Base-by-base conservation (phyloP, 92 coral and sea anemone genomes). In the Palythoa grandiflora region DNA sequence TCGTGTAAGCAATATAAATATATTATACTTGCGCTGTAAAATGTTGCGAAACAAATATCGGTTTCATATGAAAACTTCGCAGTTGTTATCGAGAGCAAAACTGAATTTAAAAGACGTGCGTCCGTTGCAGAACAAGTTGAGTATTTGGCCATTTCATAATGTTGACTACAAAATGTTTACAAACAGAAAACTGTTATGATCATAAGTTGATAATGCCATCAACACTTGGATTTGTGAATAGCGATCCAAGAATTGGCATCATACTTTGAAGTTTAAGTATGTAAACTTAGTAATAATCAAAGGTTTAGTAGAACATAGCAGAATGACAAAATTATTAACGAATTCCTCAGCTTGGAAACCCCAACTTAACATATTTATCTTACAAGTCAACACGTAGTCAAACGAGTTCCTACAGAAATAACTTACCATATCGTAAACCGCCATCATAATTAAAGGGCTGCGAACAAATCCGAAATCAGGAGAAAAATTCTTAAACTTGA, bases 381-480 rank as follows among this genome's bases (percentile, higher is more conserved):
- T 20, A 35, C 38, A n/a, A 70, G 4, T 63, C 3, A 61, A 36
- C 38, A 36, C 47, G 7, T 7, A 28, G 74, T 13, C 17, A 59
- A 17, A 59, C 65, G 65, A 59, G 6, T 11, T 13, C 16, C 13
- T 17, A 59, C 19, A 4, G 28, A 70, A 70, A 12, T 15, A 12
- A 66, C 86, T 81, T 68, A 81, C 86, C 86, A 81, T 81, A 51
- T 66, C 86, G 60, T 81, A 81, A 68, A 68, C 86, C 6, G 86
- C 86, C 76, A 81, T 63, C 86, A 81, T 81, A 3, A 68, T 40
- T 52, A 81, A 48, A 28, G 86, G 86, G 36, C 71, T 71, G 40
- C 86, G 75, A 48, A 81, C 86, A 36, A 81, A 81, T 36, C 5
- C 37, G 37, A 68, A 68, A 48, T 48, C 39, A 65, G 53, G 63